phyloP scores from a whole-genome alignment of 2,797 vertebrate species.

The Telmatherina bonti region DNA sequence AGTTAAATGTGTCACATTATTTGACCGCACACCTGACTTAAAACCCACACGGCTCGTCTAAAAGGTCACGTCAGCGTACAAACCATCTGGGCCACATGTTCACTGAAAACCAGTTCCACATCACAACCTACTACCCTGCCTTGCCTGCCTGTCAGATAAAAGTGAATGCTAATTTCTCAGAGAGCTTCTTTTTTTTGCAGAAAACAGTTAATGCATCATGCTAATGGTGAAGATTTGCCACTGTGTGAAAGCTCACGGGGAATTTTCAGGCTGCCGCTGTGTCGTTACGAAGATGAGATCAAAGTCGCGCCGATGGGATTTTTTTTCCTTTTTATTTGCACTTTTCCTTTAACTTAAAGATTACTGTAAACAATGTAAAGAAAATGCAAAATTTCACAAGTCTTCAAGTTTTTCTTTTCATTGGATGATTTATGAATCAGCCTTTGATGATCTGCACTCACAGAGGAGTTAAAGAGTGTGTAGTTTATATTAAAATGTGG shows the following conservation, averaged over 20 bases:
- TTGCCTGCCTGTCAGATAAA: not conserved
- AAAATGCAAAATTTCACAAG: not conserved
- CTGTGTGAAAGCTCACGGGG: conserved; percentile 38
- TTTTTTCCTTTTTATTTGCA: conserved; percentile 41
- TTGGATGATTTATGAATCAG: conserved; percentile 33
- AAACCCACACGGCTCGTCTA: not conserved
- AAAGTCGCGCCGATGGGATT: conserved; percentile 49
- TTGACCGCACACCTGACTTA: conserved; percentile 16
- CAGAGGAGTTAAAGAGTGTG: not conserved
- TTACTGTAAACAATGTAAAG: not conserved
- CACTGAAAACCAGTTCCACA: not conserved
- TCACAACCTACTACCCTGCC: not conserved
- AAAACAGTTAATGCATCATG: conserved; percentile 48
- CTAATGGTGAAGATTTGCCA: conserved; percentile 24
- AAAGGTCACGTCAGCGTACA: not conserved
- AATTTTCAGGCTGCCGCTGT: conserved; percentile 44
- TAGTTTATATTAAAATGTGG: conserved; percentile 21
- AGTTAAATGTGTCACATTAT: not conserved
- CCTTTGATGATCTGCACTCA: conserved; percentile 31
- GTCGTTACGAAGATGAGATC: conserved; percentile 38
- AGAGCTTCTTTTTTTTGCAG: conserved; percentile 21
- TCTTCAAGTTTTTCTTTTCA: not conserved
- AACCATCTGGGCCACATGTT: not conserved
- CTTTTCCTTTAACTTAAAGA: conserved; percentile 34
- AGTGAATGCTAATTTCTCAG: conserved; percentile 21